Conservation (phyloP, 2,888 invertebrate genomes). For the Eristalinus sepulchralis region DNA sequence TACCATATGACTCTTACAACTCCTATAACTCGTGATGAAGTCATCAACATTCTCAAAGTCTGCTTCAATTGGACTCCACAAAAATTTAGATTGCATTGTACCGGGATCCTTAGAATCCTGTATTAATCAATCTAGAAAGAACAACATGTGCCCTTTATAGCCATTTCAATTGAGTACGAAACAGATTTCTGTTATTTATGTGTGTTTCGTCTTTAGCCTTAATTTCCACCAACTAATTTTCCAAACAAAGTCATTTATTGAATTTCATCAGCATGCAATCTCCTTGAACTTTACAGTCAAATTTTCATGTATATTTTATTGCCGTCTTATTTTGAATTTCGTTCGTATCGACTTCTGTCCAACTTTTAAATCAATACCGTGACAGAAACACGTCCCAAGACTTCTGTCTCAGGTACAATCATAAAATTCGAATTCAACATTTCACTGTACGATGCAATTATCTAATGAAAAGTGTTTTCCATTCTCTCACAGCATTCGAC, state of each 20-base stretch:
- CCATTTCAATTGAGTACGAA: no score
- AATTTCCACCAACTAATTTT: not conserved
- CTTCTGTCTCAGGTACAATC: not conserved
- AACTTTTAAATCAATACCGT: not conserved
- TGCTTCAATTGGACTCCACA: no score
- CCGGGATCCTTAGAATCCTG: no score
- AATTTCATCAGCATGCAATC: not conserved
- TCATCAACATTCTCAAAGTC: no score
- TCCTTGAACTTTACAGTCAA: not conserved
- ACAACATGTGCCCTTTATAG: no score
- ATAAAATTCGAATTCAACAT: not conserved
- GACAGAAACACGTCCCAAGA: not conserved
- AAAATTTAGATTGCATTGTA: no score
- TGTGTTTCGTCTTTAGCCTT: not conserved
- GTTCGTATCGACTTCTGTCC: not conserved
- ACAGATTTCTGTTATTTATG: no score
- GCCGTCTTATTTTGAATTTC: not conserved
- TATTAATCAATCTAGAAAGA: no score
- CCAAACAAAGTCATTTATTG: not conserved
- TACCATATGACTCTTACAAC: no score
- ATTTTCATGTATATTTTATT: not conserved
- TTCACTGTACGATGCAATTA: not conserved
- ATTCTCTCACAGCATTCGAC: not conserved
- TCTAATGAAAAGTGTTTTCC: not conserved
- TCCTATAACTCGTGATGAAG: no score